phyloP scores from a whole-genome alignment of 2,888 invertebrate species.

The Quadroppia sp. region DNA sequence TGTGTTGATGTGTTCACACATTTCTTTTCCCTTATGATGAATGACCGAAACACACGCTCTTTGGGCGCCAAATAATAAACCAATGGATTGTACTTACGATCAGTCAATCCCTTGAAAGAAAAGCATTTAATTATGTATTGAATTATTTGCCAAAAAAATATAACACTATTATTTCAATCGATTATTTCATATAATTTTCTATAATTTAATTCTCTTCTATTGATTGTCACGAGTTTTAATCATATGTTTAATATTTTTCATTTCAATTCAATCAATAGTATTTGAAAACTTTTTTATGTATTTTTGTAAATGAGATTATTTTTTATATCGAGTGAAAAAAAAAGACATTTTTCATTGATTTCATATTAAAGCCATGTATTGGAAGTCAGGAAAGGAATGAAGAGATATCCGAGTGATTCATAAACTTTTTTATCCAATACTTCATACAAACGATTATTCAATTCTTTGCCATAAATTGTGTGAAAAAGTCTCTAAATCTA shows the following conservation, averaged over 20 bases:
- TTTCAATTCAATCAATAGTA: too few species aligned
- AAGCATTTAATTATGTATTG: slow-evolving; percentile 5
- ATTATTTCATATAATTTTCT: too few species aligned
- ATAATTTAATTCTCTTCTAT: too few species aligned
- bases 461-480: background rate
- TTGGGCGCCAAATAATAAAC: slow-evolving; percentile 24
- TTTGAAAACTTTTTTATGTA: too few species aligned
- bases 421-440: background rate
- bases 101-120: slow-evolving; percentile 5
- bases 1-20: slow-evolving; percentile 27
- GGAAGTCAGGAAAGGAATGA: too few species aligned
- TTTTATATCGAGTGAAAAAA: too few species aligned
- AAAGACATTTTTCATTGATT: too few species aligned
- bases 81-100: background rate
- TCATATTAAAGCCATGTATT: too few species aligned
- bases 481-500: background rate
- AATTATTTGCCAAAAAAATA: background rate
- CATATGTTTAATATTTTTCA: too few species aligned
- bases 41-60: slow-evolving; percentile 33
- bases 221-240: too few species aligned
- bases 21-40: slow-evolving; percentile 23
- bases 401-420: background rate
- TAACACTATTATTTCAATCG: too few species aligned
- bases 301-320: too few species aligned
- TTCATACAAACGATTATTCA: background rate